Evolutionary conservation across 2,888 invertebrate genomes (phyloP).

Genomic region (Bellardia bayeri): DNA sequence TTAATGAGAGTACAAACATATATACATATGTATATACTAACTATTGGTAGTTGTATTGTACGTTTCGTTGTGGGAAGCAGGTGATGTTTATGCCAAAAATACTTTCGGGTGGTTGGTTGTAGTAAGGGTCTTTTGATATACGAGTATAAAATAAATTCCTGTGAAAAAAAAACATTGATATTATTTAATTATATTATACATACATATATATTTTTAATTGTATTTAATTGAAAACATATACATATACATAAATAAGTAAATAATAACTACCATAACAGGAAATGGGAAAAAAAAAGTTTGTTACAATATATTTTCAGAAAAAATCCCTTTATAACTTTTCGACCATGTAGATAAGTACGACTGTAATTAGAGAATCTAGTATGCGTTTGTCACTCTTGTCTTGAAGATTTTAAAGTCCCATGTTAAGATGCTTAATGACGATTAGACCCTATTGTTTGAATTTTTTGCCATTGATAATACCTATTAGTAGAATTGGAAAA

Average conservation of each 20-base stretch:
- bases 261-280: slow-evolving; percentile 10
- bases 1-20: background rate
- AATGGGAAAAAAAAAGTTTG: background rate
- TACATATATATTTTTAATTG: background rate
- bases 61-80: slow-evolving; percentile 50
- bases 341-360: no score
- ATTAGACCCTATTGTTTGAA: no score
- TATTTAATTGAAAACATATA: slow-evolving; percentile 36
- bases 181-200: slow-evolving; percentile 66
- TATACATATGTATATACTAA: background rate
- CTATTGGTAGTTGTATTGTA: background rate
- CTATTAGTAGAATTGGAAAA: no score
- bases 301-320: background rate
- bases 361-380: no score
- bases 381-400: no score
- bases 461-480: no score
- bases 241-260: background rate
- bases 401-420: no score
- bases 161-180: slow-evolving; percentile 21
- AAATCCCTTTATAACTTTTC: no score
- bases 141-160: background rate
- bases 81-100: slow-evolving; percentile 38
- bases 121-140: background rate
- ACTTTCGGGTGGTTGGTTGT: slow-evolving; percentile 29
- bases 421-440: no score